Evolutionary conservation across 2,888 invertebrate genomes (phyloP), one percentile per base, ranked within the genome.

Genomic region (Andrena marginata): DNA sequence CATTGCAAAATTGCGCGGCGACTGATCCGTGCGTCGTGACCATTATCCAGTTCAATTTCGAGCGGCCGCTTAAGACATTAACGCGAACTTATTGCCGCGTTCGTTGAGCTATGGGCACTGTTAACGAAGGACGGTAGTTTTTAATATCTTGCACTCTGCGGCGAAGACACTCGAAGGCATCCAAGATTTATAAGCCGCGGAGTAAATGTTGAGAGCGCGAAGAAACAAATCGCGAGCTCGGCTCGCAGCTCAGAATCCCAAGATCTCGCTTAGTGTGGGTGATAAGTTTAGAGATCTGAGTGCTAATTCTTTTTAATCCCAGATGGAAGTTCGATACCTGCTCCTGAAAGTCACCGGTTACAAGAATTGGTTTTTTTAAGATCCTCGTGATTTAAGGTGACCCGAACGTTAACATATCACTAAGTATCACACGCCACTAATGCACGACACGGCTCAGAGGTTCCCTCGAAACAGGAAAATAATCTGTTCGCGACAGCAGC

Each of bases 1-100:
- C 75, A 79, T 67, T 26, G 62, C 56, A 67, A 77, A 77, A 71
- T 78, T 65, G 10, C 65, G 26, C 26, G 51, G 42, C 42, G 42
- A 35, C 49, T 77, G 49, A 51, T 70, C 31, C 77, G 35, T 31
- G 51, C n/a, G 59, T 68, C 51, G 69, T 31, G 59, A 59, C 77
- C 42, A 76, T 68, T 73, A 63, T 75, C 51, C 26, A 49, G 54
- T 23, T 54, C 31, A 69, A 10, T 20, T 59, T 60, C 49, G 49
- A 4, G 59, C 35, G 20, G 33, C 23, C 31, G 49, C 49, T 49
- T 31, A 4, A 35, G 56, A 64, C 49, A 42, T 60, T 73, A 65
- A 59, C 29, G 42, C 5, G 29, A 20, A 48, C 33, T 74, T 74
- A 65, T 64, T 59, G 33, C 23, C 33, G 16, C n/a, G 13, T 26